Base-by-base conservation (phyloP, 1,140 invertebrate genomes). In the Drosophila pallidifrons region DNA sequence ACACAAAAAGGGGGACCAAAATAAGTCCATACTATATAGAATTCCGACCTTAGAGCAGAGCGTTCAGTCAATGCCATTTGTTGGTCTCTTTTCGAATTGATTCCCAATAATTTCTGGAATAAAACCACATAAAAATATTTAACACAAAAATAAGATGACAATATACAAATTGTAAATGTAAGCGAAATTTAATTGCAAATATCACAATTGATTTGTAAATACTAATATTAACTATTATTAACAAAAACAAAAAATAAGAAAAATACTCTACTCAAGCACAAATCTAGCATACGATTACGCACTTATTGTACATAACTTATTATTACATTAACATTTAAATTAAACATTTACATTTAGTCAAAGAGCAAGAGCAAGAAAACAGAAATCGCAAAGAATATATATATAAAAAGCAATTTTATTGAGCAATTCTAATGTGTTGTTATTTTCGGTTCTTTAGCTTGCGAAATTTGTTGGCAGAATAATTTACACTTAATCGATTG, bases 401-500 rank as follows among this genome's bases (percentile, higher is more conserved):
- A 25, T 25, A 25, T 25, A 25, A 13, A 70, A 81, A 78, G 64
- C 78, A 78, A 86, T 78, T 82, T 76, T 66, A 6, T 46, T 57
- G 55, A 69, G 43, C 58, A 47, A 58, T 66, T 79, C 54, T n/a
- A 54, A 79, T 71, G 71, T 61, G 66, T 71, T 75, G 58, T 69
- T 82, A 66, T 78, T 67, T 69, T 81, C 41, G 55, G 58, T 80
- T 88, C 8, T 66, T 75, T 80, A 28, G 65, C 71, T 76, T 73
- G 54, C 57, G 15, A 41, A 30, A 52, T 67, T 67, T 60, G 30
- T 55, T 54, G 55, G 30, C 74, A 68, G 43, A 61, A 76, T 76
- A 65, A 86, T 76, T 80, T 68, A 35, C 8, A 32, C 47, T 38
- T 45, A 72, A 85, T 81, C 75, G 57, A 75, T 70, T 76, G 67